A percentile compares a stretch with the other conserved stretches of the same genome.
phyloP scores from a whole-genome alignment of 1,140 invertebrate species.

The Drosophila lacteicornis region DNA sequence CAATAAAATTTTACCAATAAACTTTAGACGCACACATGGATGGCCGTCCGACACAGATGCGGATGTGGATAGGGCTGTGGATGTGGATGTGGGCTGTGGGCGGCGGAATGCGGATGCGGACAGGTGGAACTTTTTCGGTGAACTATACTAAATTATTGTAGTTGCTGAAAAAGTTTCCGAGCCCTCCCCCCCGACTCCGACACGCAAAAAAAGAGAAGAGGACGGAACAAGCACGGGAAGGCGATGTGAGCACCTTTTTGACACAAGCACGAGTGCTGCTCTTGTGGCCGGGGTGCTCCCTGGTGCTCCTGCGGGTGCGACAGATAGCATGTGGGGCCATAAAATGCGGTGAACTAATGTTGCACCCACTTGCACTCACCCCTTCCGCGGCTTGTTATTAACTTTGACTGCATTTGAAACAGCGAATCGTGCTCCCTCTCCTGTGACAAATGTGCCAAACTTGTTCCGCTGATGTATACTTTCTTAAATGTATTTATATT shows the following conservation, averaged over 20 bases:
- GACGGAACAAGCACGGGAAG: not conserved
- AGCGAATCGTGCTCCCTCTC: conserved; percentile 25
- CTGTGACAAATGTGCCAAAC: conserved; percentile 72
- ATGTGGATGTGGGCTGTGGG: conserved; percentile 20
- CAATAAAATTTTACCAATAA: conserved; percentile 84
- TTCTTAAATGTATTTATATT: conserved; percentile 9
- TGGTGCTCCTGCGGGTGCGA: not conserved
- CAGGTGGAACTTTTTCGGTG: conserved; percentile 78
- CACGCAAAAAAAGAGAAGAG: conserved; percentile 17
- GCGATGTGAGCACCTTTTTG: conserved; percentile 61
- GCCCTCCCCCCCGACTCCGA: conserved; percentile 19
- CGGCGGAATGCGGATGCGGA: conserved; percentile 50
- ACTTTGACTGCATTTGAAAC: conserved; percentile 62
- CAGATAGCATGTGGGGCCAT: conserved; percentile 28
- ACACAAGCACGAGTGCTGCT: conserved; percentile 37
- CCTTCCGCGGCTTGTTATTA: conserved; percentile 5
- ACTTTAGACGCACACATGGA: conserved; percentile 73
- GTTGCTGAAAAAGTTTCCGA: conserved; percentile 68
- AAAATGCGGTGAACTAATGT: conserved; percentile 69
- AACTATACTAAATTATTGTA: conserved; percentile 84
- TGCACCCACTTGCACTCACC: not conserved
- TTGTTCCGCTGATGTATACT: conserved; percentile 29
- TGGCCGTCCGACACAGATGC: conserved; percentile 41
- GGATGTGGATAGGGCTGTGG: conserved; percentile 18
- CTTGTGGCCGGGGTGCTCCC: not conserved